Base-by-base conservation (phyloP, 2,113 vertebrate species). In the Cervus canadensis region DNA sequence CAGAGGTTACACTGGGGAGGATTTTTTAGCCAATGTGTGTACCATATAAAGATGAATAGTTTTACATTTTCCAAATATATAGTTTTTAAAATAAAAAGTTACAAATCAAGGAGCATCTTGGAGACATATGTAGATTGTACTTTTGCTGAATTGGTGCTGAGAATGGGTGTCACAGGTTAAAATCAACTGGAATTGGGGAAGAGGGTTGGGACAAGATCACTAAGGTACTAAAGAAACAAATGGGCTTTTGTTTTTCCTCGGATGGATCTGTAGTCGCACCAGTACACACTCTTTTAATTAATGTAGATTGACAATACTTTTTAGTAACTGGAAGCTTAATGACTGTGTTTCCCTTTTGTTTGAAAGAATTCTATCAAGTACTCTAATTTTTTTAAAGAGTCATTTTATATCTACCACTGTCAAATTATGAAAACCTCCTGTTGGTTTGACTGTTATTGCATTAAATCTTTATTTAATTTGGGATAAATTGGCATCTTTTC, bases 381-480 rank as follows among this genome's bases (percentile, higher is more conserved):
- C 50, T 16, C 59, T 52, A 54, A 91, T 23, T 79, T 88, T 91
- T 79, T 17, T 57, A 12, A 81, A 56, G 54, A 23, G 14, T 33
- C 82, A 43, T 25, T 83, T 81, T 40, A 25, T 54, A 74, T 62
- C 71, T 9, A 21, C 30, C 90, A 95, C 33, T 21, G 17, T 91
- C 52, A 84, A 83, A 23, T 93, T 57, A 57, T 13, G 12, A 45
- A 54, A 36, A 48, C 17, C 6, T 48, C 79, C 43, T 84, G 23
- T 50, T 36, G 78, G 43, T 62, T 71, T 83, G 28, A 33, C 23
- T 56, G 2, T 48, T 67, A 71, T 17, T 71, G 26, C 52, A 36
- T 84, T 74, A 48, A 85, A 89, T 88, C 50, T 94, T 96, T 16
- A 50, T 95, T 94, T 79, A 81, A 85, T 91, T 57, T 60, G 57